Base-by-base conservation (phyloP, 2,113 vertebrate species). In the Cochlearius cochlearius region DNA sequence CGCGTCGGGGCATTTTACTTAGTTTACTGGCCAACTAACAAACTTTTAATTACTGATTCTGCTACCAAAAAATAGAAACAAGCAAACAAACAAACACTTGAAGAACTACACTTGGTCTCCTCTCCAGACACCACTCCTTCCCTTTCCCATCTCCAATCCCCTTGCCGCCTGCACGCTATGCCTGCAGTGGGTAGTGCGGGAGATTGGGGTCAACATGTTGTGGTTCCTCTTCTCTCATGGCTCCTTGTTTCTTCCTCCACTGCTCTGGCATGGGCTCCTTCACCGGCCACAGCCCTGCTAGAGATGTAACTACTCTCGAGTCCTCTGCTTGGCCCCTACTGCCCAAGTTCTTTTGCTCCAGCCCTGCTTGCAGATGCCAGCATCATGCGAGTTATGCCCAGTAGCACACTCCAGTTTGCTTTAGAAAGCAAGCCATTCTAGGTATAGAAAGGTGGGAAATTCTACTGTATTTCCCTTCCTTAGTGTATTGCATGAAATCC, bases 141-240 rank as follows among this genome's bases (percentile, higher is more conserved):
- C 8, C 8, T 7, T 74, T 74, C 62, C 55, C 5, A 1, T 32
- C 17, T 55, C 53, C 45, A 39, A 18, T 52, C 9, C 23, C 34
- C 30, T n/a, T 45, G 34, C 23, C 0, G 0, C 11, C 17, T 1
- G 0, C 32, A 53, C 0, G 2, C 25, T 52, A 53, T 0, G 1
- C 47, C 55, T 68, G 45, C 39, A 39, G 29, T 7, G 16, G 41
- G 15, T 12, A 39, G 20, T 18, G 9, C 0, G 2, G 47, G 32
- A 55, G 55, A 68, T 1, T 36, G 8, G 9, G 18, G 29, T 43
- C 39, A 68, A 30, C n/a, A 47, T 2, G 2, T 13, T 39, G 26
- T 27, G 21, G 8, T 68, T 80, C 10, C 68, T 39, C 20, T 66
- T 60, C 67, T 92, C 47, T 41, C 21, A 5, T 22, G n/a, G 25